Conservation (phyloP, 35 echinoderm and acorn worm species). For the Nesometra sesokonis region DNA sequence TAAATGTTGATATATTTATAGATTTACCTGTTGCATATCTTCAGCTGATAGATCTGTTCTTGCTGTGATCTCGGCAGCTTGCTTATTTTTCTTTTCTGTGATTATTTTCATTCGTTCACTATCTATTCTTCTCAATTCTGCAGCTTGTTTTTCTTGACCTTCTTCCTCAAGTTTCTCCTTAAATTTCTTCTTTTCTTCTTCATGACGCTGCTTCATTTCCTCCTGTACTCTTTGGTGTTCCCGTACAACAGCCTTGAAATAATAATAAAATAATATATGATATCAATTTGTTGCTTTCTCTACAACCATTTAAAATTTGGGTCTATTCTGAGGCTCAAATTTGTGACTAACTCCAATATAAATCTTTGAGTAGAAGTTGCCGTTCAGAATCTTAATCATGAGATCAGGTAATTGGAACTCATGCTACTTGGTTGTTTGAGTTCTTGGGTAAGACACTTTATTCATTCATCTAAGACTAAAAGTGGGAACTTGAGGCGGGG, state of each 20-base stretch:
- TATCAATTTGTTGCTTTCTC: too few relatives aligned
- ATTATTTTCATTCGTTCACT: conserved; percentile 63
- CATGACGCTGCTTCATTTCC: conserved; percentile 55
- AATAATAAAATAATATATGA: background rate
- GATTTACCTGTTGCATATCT: conserved; percentile 56
- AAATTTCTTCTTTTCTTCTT: conserved; percentile 45
- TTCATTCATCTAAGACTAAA: too few relatives aligned
- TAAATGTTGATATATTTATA: too few relatives aligned
- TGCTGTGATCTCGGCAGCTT: conserved; percentile 72
- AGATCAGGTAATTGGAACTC: too few relatives aligned
- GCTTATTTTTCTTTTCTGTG: conserved; percentile 78
- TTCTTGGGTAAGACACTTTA: too few relatives aligned
- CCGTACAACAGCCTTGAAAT: conserved; percentile 57
- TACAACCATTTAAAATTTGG: too few relatives aligned
- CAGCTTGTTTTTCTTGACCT: conserved; percentile 35
- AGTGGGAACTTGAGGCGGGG: too few relatives aligned
- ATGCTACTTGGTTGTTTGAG: too few relatives aligned
- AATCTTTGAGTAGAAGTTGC: too few relatives aligned
- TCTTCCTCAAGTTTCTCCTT: conserved; percentile 38
- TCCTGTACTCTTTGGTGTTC: conserved; percentile 84
- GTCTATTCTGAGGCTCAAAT: too few relatives aligned
- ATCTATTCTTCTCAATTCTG: conserved; percentile 35
- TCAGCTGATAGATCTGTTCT: conserved; percentile 76
- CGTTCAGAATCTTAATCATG: too few relatives aligned
- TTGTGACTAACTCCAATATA: too few relatives aligned